Conservation (phyloP, 2,113 vertebrate species). For the Columba janthina region DNA sequence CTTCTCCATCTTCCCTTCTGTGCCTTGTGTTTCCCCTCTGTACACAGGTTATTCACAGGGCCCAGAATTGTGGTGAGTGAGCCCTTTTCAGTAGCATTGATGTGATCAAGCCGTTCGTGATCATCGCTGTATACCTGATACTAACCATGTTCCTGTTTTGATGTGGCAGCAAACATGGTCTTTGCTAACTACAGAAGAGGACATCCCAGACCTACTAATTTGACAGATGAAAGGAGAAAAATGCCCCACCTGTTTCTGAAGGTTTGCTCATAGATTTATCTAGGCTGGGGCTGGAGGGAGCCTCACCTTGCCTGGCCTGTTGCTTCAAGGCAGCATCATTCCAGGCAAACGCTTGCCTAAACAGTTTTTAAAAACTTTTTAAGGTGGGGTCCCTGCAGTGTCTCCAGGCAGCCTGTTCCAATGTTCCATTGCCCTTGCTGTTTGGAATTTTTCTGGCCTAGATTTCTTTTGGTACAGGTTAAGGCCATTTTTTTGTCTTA, state of each 20-base stretch:
- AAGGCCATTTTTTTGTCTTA: background rate
- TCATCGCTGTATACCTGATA: background rate
- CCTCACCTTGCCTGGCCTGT: background rate
- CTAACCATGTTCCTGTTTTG: background rate
- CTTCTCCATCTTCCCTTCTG: background rate
- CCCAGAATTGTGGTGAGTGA: background rate
- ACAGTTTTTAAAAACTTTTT: background rate
- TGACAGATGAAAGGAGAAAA: background rate
- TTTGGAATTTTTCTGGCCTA: background rate
- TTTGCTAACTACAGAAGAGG: background rate
- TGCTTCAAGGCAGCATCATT: background rate
- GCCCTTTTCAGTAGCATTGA: background rate
- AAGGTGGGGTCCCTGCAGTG: background rate
- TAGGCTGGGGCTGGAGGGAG: background rate
- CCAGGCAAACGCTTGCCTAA: background rate
- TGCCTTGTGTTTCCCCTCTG: background rate
- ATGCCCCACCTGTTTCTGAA: background rate
- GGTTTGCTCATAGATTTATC: background rate
- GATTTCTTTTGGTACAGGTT: background rate
- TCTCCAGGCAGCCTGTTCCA: background rate
- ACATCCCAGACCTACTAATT: background rate
- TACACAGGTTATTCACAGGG: accelerated
- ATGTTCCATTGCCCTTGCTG: background rate
- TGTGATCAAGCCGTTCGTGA: background rate
- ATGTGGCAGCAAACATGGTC: background rate